phyloP scores from a whole-genome alignment of 1,140 invertebrate genomes.

The Oncopeltus fasciatus region DNA sequence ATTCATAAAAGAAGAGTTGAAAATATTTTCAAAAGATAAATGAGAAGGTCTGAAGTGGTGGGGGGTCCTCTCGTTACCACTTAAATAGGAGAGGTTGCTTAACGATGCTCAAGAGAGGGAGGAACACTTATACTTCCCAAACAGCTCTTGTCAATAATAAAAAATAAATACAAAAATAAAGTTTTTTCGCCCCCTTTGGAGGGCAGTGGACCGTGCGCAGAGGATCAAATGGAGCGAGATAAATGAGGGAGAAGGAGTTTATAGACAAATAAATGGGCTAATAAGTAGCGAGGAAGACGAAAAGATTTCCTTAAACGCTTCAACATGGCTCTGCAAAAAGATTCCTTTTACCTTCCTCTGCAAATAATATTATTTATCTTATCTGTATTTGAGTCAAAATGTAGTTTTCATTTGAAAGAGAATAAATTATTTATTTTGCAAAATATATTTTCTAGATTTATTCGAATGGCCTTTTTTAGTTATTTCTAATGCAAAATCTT shows the following conservation, averaged over 20 bases:
- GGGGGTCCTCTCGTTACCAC: not conserved
- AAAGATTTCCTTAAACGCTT: no score
- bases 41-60: not conserved
- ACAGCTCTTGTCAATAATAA: not conserved
- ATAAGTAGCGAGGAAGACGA: not conserved
- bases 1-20: not conserved
- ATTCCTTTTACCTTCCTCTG: not conserved
- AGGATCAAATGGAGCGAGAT: not conserved
- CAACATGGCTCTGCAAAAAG: not conserved
- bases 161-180: no score
- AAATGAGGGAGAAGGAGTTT: constrained; percentile 4
- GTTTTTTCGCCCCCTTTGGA: not conserved
- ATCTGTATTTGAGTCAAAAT: no score
- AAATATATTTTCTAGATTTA: no score
- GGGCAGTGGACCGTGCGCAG: not conserved
- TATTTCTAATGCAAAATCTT: no score
- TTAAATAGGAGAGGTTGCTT: constrained; percentile 1
- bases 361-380: no score
- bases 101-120: not conserved
- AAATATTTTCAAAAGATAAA: not conserved
- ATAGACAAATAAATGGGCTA: constrained; percentile 6
- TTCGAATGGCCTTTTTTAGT: no score
- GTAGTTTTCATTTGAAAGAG: no score
- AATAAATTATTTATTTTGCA: no score
- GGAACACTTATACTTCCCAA: not conserved